These are phyloP conservation scores for Phallusia fumigata DNA, from an alignment of 23 tunicate species.

Conservation along the genomic window DNA sequence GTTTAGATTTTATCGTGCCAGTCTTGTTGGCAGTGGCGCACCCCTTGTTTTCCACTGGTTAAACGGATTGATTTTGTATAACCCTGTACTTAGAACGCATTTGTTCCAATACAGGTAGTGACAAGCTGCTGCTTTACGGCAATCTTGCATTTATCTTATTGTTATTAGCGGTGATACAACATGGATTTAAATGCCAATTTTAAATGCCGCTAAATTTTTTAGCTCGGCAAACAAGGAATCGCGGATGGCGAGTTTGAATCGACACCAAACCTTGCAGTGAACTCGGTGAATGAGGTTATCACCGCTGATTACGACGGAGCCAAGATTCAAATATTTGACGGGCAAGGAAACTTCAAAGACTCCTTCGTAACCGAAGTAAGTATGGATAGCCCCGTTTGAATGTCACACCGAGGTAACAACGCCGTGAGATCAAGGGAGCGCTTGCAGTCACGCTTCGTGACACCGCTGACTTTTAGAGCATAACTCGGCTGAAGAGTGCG, in stretches of 20 bases:
- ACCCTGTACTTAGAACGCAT: no score
- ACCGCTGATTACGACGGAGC: constrained; percentile 85
- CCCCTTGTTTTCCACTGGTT: no score
- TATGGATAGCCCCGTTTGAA: constrained; percentile 8
- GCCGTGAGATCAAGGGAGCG: neutral
- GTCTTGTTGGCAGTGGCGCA: neutral
- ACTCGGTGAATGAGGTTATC: constrained; percentile 83
- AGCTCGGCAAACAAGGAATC: constrained; percentile 95
- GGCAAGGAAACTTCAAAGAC: constrained; percentile 80
- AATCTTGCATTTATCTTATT: no score
- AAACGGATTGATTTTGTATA: no score
- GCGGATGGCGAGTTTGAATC: constrained; percentile 97
- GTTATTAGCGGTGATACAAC: no score
- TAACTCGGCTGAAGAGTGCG: neutral
- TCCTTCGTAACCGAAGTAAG: constrained; percentile 89
- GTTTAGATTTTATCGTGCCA: neutral
- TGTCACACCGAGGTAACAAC: neutral
- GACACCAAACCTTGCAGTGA: constrained; percentile 88
- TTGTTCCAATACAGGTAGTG: no score
- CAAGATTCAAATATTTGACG: constrained; percentile 87
- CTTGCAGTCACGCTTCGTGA: neutral
- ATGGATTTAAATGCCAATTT: no score
- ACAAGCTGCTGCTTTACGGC: no score
- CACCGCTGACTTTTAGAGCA: neutral
- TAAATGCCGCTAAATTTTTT: neutral